These are phyloP conservation scores for Gisinianus flammeolus DNA, from an alignment of 2,888 invertebrate genomes.

Conservation along the genomic window DNA sequence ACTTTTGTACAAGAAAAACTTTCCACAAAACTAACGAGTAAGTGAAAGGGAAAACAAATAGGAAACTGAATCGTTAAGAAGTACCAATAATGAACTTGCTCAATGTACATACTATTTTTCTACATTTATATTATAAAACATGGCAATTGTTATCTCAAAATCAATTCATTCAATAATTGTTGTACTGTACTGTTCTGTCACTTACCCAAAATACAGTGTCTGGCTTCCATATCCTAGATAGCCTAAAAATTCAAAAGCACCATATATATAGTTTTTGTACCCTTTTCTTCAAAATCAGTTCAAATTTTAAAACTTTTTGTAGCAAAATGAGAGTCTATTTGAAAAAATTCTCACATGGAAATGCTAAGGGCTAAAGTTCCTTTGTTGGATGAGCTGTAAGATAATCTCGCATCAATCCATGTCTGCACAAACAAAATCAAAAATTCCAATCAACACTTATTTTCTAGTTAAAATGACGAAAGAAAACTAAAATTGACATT, in stretches of 20 bases:
- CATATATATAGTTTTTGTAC: neutral
- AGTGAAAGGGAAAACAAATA: neutral
- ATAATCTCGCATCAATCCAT: slow-evolving; percentile 79
- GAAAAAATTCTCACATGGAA: slow-evolving; percentile 67
- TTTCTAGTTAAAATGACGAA: neutral
- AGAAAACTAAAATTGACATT: neutral
- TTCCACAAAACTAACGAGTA: no score
- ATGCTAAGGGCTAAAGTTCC: slow-evolving; percentile 77
- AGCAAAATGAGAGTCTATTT: no score
- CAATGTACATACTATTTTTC: no score
- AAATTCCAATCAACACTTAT: neutral
- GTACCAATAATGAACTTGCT: neutral
- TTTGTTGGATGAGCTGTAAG: slow-evolving; percentile 69
- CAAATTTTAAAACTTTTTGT: neutral
- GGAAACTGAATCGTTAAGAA: neutral
- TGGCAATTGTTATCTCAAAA: no score
- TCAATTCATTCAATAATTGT: no score
- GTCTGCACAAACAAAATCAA: slow-evolving; percentile 66
- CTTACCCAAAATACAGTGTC: slow-evolving; percentile 72
- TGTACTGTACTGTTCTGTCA: no score
- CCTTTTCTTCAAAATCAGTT: no score
- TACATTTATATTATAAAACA: no score
- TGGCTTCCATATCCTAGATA: slow-evolving; percentile 75
- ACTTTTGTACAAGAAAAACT: no score
- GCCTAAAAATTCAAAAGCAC: slow-evolving; percentile 13